phyloP scores from a whole-genome alignment of 2,888 invertebrate genomes.

The Cantharis rustica region DNA sequence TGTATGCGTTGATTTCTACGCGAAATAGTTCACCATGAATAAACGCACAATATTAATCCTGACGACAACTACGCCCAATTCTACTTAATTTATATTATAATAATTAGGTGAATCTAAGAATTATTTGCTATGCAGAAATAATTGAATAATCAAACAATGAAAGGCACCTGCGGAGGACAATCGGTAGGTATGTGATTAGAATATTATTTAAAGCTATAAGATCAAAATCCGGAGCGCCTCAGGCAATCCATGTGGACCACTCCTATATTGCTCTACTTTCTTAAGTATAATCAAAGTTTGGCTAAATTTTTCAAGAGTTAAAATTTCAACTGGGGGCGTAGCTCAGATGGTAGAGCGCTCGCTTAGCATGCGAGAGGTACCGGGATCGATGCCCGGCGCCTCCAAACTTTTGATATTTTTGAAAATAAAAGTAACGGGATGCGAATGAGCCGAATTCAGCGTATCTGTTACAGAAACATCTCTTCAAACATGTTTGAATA shows the following conservation, averaged over 20 bases:
- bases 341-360: slow-evolving; percentile 64
- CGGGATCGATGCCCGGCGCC: slow-evolving; percentile 61
- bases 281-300: neutral
- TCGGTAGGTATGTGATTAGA: too few species aligned
- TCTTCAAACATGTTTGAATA: too few species aligned
- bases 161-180: too few species aligned
- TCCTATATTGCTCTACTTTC: neutral
- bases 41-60: neutral
- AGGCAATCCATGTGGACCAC: neutral
- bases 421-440: neutral
- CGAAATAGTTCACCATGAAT: neutral
- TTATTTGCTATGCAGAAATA: too few species aligned
- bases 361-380: slow-evolving; percentile 64
- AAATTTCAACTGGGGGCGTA: slow-evolving; percentile 43
- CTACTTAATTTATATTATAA: neutral
- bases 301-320: neutral
- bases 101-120: neutral
- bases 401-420: slow-evolving; percentile 38
- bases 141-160: neutral
- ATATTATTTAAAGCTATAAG: too few species aligned
- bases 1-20: neutral
- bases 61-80: neutral
- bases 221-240: neutral
- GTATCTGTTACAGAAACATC: too few species aligned
- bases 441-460: too few species aligned